Evolutionary conservation across 2,888 invertebrate genomes (phyloP).

Genomic region (Megamerina dolium): DNA sequence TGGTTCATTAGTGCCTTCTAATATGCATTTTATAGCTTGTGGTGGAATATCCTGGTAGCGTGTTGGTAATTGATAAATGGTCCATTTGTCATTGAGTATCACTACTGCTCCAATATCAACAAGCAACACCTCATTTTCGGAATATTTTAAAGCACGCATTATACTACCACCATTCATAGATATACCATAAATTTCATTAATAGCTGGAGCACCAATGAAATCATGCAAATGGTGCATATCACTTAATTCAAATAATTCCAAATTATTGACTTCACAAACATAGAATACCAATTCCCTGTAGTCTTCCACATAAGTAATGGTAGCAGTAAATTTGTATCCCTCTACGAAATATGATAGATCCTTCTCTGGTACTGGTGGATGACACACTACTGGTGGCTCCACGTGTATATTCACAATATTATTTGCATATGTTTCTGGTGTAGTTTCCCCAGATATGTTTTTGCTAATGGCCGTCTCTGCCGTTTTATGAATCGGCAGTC

Average conservation of each 20-base stretch:
- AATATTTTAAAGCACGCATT: constrained; percentile 18
- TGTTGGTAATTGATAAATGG: constrained; percentile 13
- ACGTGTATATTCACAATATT: too few relatives aligned
- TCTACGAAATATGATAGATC: constrained; percentile 12
- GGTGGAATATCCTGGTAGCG: constrained; percentile 17
- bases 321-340: constrained; percentile 17
- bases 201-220: neutral
- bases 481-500: too few relatives aligned
- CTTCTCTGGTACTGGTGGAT: constrained; percentile 14
- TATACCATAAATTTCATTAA: constrained; percentile 18
- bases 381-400: too few relatives aligned
- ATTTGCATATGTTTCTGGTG: too few relatives aligned
- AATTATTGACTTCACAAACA: constrained; percentile 18
- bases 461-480: too few relatives aligned
- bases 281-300: constrained; percentile 17
- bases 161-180: constrained; percentile 13
- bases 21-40: constrained; percentile 22
- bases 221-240: constrained; percentile 9
- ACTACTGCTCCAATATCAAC: constrained; percentile 23
- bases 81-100: constrained; percentile 10
- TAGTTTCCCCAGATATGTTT: too few relatives aligned
- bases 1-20: constrained; percentile 15
- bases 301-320: constrained; percentile 17
- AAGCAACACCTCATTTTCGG: constrained; percentile 9
- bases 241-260: constrained; percentile 18